Percentiles rank a stretch among this genome's conserved stretches.
phyloP scores from a whole-genome alignment of 2,888 invertebrate genomes.

The Hemistola chrysoprasaria region DNA sequence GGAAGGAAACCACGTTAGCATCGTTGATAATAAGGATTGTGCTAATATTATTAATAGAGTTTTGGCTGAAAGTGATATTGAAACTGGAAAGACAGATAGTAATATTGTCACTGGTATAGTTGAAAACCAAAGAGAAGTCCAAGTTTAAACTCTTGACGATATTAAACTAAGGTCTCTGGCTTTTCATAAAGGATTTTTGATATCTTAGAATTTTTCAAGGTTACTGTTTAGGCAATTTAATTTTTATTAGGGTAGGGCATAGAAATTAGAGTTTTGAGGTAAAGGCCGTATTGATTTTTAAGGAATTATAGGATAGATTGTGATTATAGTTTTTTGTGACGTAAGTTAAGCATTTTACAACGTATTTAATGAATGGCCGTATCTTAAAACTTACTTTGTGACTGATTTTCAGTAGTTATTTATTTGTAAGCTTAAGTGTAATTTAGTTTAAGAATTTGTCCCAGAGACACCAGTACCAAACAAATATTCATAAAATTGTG shows the following conservation, averaged over 20 bases:
- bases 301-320: constrained; percentile 2
- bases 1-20: constrained; percentile 88
- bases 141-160: constrained; percentile 29
- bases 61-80: constrained; percentile 43
- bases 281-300: too few relatives aligned
- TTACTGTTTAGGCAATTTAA: constrained; percentile 19
- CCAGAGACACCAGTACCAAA: constrained; percentile 67
- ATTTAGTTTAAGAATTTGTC: constrained; percentile 37
- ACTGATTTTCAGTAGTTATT: constrained; percentile 32
- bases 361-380: constrained; percentile 44
- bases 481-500: constrained; percentile 58
- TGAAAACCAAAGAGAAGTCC: constrained; percentile 55
- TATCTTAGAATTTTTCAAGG: constrained; percentile 15
- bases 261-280: constrained; percentile 2
- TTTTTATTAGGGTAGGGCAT: constrained; percentile 30
- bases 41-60: constrained; percentile 83
- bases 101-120: constrained; percentile 64
- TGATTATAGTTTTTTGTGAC: constrained; percentile 9
- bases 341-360: constrained; percentile 20
- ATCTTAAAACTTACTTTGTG: constrained; percentile 42
- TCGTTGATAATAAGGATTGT: constrained; percentile 85
- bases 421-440: constrained; percentile 24
- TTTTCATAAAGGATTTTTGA: constrained; percentile 15
- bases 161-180: background rate
- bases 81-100: constrained; percentile 44